Base-by-base conservation (phyloP, 2,888 invertebrate genomes). In the Myopa tessellatipennis region DNA sequence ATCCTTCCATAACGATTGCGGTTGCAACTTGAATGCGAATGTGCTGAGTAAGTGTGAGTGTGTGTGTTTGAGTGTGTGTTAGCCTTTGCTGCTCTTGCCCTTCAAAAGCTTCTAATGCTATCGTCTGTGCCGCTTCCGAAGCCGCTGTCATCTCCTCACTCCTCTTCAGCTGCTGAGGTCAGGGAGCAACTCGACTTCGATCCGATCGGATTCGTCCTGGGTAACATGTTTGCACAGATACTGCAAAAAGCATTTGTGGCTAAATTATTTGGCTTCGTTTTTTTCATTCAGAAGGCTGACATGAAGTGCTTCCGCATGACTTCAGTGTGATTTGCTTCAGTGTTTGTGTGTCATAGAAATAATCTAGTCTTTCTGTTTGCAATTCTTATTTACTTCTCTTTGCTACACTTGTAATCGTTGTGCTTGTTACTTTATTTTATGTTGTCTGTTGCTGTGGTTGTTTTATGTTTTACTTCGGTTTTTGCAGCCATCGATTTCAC, bases 141-240 rank as follows among this genome's bases (percentile, higher is more conserved):
- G 14, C 14, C 50, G 3, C 50, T 50, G 50, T 14, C 50, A 50
- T 8, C 50, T 50, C 26, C 2, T 26, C 14, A 50, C 50, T 10
- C 50, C 14, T 8, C 50, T 10, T 3, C 14, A 50, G 50, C 14
- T 50, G 8, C 50, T 2, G 14, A 50, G 26, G 14, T 14, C 50
- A 50, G 8, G 8, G 50, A 50, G n/a, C n/a, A n/a, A n/a, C n/a
- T n/a, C n/a, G n/a, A n/a, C n/a, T 8, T 50, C 50, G 50, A 10
- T 50, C 14, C 50, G 8, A 50, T 65, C 40, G 14, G 26, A 45
- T 45, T 50, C 45, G 16, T 69, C 69, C 45, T 40, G 18, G 50
- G 50, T 18, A 50, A 45, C 50, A 69, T 69, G 69, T 69, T 69
- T 69, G 69, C 69, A 26, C 69, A 69, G 69, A 69, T 26, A 69